Evolutionary conservation across 2,797 vertebrate genomes (phyloP).

Genomic region (Bradypodion ventrale): DNA sequence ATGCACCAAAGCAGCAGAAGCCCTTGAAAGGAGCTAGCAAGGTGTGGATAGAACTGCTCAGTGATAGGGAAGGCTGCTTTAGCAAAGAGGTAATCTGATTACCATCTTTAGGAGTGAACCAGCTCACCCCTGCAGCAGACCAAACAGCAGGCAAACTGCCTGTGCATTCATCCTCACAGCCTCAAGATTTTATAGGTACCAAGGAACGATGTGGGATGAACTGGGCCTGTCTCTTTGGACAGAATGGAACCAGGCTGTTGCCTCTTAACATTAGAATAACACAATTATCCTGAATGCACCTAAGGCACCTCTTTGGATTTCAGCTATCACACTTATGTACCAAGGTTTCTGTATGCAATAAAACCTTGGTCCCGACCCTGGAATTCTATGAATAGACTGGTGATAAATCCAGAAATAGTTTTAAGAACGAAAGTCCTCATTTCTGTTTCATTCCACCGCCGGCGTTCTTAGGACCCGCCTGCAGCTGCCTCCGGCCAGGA

Average conservation of each 20-base stretch:
- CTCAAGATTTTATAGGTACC: neutral
- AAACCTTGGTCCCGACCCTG: neutral
- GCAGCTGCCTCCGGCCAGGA: too few species aligned
- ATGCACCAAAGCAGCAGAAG: too few species aligned
- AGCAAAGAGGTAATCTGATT: too few species aligned
- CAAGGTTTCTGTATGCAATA: neutral
- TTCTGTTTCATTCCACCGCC: slow-evolving; percentile 10
- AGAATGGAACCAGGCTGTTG: neutral
- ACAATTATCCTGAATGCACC: neutral
- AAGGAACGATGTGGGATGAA: neutral
- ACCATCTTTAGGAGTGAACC: too few species aligned
- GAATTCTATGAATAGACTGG: neutral
- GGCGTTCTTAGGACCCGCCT: too few species aligned
- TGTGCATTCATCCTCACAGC: too few species aligned
- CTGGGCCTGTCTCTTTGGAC: neutral
- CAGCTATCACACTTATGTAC: neutral
- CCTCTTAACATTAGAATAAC: neutral
- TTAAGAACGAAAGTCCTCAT: neutral
- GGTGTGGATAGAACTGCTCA: too few species aligned
- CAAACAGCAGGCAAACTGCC: too few species aligned
- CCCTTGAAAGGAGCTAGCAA: too few species aligned
- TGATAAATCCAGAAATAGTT: slow-evolving; percentile 1
- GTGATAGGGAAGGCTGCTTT: too few species aligned
- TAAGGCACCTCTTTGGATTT: neutral
- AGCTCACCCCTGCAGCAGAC: too few species aligned